Evolutionary conservation across 2,113 vertebrate species (phyloP), one percentile per base, ranked within the genome.

Genomic region (Apus apus): DNA sequence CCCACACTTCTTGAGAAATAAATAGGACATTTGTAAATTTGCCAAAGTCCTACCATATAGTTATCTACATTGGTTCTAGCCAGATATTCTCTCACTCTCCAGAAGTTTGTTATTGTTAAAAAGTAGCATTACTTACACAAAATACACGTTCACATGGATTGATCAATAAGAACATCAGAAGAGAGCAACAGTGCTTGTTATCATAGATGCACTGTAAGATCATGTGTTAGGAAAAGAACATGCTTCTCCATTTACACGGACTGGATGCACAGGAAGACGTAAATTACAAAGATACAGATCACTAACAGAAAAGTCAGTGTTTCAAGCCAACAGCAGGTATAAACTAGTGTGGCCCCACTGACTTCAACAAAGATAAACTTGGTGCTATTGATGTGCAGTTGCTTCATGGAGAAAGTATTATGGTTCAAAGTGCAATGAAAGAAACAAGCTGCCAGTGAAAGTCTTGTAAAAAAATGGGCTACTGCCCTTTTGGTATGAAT

Each of bases 161-260:
- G 26, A 14, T 74, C 32, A 14, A 9, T 56, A 25, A 30, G n/a
- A 61, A 17, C 12, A 62, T 9, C 25, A 67, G 21, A 15, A 82
- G 40, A 29, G 23, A 46, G 53, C 38, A 57, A 8, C 4, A 66
- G 22, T 13, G 5, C 70, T 80, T 62, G 46, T n/a, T n/a, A 11
- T 51, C 30, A 34, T 4, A 75, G 27, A 48, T 2, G 2, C 1
- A 0, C 32, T 0, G 0, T 19, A 76, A 56, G 22, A 71, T 60
- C 38, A 45, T 7, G 14, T 9, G 15, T 40, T 83, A 76, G 23
- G 30, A 86, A 53, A 70, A 11, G 23, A 86, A 80, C 4, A 9
- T 15, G 4, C n/a, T 34, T 60, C 57, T 64, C 43, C 13, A 11
- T 54, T 78, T 75, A 51, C 15, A 66, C 13, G 6, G 71, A 78